Evolutionary conservation across 2,888 invertebrate genomes (phyloP), one percentile per base, ranked within the genome.

Genomic region (Spatulosminthurus flaviceps): DNA sequence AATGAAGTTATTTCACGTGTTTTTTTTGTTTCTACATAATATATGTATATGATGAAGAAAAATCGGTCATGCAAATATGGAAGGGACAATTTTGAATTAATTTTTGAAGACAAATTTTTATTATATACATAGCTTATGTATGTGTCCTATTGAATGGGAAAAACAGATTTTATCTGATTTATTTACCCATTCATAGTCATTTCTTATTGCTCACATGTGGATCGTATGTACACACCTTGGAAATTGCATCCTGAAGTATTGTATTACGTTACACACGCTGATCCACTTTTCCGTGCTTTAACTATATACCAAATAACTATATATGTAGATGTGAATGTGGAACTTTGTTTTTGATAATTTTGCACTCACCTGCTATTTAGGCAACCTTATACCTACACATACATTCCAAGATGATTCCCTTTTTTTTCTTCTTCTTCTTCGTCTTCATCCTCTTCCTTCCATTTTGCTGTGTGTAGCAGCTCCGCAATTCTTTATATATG

Each of bases 311-410:
- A 5, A 11, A 9, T 64, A 26, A 24, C 24, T 24, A 64, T 24
- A 64, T 24, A 22, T 26, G 24, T 64, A 13, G 19, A 21, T 60
- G 4, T 60, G 60, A 21, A 64, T 11, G 24, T 19, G 24, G 24
- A 64, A 64, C 64, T 24, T 22, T 64, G 64, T 64, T 64, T 64
- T 26, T 64, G 24, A 26, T 64, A 64, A 64, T 24, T 64, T 64
- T 24, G 64, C 64, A 64, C 24, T 64, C 64, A 64, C 64, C 64
- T 64, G 64, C 64, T 26, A 64, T 64, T 64, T 64, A 21, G 26
- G 64, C 64, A 64, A 64, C 22, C 16, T 2, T 26, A 64, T 21
- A 1, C 16, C n/a, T 2, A 13, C 1, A n/a, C 16, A 4, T n/a
- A n/a, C 5, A 51, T n/a, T 51, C 1, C 51, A 51, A n/a, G n/a